Conservation (phyloP, 2,113 vertebrate genomes). For the human (Homo sapiens) region GRCh38 chr3:138618001-138618500, state of each 20-base stretch:
- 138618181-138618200: background rate
- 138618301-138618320: slow-evolving; percentile 30
- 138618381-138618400: background rate
- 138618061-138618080: too few relatives aligned
- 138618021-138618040: too few relatives aligned
- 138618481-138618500: too few relatives aligned
- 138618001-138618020: too few relatives aligned
- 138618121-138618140: too few relatives aligned
- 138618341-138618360: background rate
- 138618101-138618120: too few relatives aligned
- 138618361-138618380: slow-evolving; percentile 4
- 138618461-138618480: too few relatives aligned
- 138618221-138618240: background rate
- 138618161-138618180: background rate
- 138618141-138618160: background rate
- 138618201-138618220: background rate
- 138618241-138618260: background rate
- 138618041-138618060: too few relatives aligned
- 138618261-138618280: background rate
- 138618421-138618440: too few relatives aligned
- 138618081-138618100: too few relatives aligned
- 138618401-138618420: too few relatives aligned
- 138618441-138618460: too few relatives aligned
- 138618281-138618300: background rate
- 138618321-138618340: slow-evolving; percentile 3